Conservation (phyloP, 2,888 invertebrate species). For the Nomada ruficornis region DNA sequence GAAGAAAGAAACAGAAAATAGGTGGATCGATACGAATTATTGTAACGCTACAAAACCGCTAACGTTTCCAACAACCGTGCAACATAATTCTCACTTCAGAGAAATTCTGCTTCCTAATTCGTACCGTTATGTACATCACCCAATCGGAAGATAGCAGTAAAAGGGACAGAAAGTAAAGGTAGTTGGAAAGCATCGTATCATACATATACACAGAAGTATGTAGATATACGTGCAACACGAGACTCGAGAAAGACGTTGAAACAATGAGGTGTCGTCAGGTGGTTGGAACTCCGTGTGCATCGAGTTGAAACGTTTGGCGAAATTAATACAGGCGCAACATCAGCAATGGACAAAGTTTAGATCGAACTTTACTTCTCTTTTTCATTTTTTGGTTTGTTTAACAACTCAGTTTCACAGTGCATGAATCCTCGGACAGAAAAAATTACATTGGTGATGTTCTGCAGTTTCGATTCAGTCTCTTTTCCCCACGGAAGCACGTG, state of each 20-base stretch:
- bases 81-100: slow-evolving; percentile 31
- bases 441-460: background rate
- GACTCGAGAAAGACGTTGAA: slow-evolving; percentile 8
- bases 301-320: slow-evolving; percentile 8
- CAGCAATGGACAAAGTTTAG: background rate
- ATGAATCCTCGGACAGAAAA: background rate
- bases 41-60: background rate
- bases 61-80: slow-evolving; percentile 6
- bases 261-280: slow-evolving; percentile 38
- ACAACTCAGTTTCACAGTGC: background rate
- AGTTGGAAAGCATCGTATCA: background rate
- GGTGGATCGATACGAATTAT: background rate
- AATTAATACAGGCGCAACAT: slow-evolving; percentile 26
- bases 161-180: background rate
- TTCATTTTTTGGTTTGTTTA: background rate
- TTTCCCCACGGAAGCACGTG: too few relatives aligned
- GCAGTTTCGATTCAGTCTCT: background rate
- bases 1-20: too few relatives aligned
- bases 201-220: background rate
- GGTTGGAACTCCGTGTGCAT: slow-evolving; percentile 33
- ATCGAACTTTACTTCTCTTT: background rate
- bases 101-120: slow-evolving; percentile 26
- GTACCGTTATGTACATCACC: slow-evolving; percentile 13
- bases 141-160: background rate
- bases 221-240: background rate